phyloP scores from a whole-genome alignment of 2,797 vertebrate species.

The Acomys russatus region DNA sequence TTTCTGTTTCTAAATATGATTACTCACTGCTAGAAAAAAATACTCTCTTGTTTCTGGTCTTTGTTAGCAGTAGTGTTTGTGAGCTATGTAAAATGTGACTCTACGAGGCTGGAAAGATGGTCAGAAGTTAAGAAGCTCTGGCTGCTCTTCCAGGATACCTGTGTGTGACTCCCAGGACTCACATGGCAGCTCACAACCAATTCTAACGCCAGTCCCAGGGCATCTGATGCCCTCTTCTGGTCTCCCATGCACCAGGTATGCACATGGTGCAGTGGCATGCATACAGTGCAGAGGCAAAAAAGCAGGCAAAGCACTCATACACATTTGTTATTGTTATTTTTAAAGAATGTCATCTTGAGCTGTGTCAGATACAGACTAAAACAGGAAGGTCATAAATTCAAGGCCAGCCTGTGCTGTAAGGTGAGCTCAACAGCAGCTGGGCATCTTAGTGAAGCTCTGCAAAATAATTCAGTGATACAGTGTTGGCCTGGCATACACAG shows the following conservation, averaged over 20 bases:
- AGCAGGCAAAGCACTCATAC: not conserved
- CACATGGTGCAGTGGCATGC: not conserved
- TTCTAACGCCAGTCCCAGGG: not conserved
- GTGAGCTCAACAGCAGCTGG: not conserved
- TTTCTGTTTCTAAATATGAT: not conserved
- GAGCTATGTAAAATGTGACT: not conserved
- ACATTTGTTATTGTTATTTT: not conserved
- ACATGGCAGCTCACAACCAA: not conserved
- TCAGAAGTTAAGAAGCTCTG: not conserved
- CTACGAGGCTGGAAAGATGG: not conserved
- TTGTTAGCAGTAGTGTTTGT: not conserved
- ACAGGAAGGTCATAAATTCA: not conserved
- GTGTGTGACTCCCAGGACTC: not conserved
- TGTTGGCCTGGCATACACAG: not conserved
- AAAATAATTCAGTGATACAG: not conserved
- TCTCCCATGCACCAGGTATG: not conserved
- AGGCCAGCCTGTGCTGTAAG: not conserved
- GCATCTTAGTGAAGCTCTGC: not conserved
- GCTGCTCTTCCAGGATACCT: not conserved
- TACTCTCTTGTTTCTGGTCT: not conserved
- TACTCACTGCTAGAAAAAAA: slow-evolving; percentile 9
- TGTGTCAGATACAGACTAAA: not conserved
- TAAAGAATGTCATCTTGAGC: not conserved
- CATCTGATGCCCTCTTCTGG: not conserved
- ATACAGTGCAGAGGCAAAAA: not conserved